These are phyloP conservation scores for Manis pentadactyla DNA, from an alignment of 2,797 vertebrate genomes.

Conservation along the genomic window DNA sequence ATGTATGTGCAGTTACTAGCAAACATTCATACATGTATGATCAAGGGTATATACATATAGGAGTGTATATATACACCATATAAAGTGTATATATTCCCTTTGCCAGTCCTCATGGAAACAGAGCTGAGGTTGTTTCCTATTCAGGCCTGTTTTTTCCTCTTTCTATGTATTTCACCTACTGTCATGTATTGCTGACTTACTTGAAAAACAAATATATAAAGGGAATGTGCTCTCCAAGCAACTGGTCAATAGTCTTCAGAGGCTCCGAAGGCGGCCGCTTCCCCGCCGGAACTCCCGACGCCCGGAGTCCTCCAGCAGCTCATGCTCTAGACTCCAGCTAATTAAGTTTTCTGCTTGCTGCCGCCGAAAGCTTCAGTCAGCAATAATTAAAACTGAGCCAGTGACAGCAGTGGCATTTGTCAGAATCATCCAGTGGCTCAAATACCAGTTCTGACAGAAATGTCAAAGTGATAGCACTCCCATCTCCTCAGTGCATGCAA, in stretches of 20 bases:
- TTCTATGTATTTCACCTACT: neutral
- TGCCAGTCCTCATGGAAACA: neutral
- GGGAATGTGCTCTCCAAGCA: slow-evolving; percentile 12
- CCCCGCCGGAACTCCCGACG: slow-evolving; percentile 53
- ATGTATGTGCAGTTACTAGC: neutral
- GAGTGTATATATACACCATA: neutral
- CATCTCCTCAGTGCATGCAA: slow-evolving; percentile 83
- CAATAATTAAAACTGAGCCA: slow-evolving; percentile 96
- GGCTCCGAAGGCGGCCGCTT: slow-evolving; percentile 44
- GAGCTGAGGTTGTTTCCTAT: neutral
- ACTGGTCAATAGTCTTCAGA: slow-evolving; percentile 23
- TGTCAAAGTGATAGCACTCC: slow-evolving; percentile 95
- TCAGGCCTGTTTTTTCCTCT: neutral
- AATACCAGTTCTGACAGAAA: slow-evolving; percentile 98
- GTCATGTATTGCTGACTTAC: neutral
- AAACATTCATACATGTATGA: no score
- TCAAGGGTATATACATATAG: slow-evolving; percentile 24
- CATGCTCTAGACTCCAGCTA: slow-evolving; percentile 87
- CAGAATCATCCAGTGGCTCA: slow-evolving; percentile 93
- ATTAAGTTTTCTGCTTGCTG: slow-evolving; percentile 93
- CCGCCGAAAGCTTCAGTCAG: slow-evolving; percentile 91
- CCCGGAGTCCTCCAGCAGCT: slow-evolving; percentile 82
- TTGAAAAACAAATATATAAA: slow-evolving; percentile 38
- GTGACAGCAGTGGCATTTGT: slow-evolving; percentile 98
- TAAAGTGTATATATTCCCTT: neutral